phyloP scores from a whole-genome alignment of 2,888 invertebrate species.

The Chouioia cunea region DNA sequence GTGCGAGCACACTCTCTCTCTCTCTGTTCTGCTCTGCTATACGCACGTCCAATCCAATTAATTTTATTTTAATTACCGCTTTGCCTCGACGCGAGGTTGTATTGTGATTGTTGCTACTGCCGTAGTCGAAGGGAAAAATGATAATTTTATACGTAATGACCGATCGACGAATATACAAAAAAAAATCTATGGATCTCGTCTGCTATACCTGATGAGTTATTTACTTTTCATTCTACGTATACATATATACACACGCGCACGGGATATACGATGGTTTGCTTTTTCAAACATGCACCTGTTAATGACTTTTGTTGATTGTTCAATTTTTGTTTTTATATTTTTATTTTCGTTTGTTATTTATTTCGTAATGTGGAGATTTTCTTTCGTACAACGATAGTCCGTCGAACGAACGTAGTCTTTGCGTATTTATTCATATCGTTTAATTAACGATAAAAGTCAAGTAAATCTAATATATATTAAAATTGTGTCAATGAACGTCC shows the following conservation, averaged over 20 bases:
- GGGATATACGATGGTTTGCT: neutral
- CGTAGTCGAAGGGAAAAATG: conserved; percentile 14
- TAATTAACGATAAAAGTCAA: too few species aligned
- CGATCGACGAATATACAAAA: too few species aligned
- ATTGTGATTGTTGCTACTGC: conserved; percentile 58
- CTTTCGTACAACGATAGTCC: too few species aligned
- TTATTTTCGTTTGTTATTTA: neutral
- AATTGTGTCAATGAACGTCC: too few species aligned
- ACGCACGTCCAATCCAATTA: conserved; percentile 58
- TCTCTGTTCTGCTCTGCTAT: neutral
- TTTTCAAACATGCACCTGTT: too few species aligned
- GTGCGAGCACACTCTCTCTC: neutral
- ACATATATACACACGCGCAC: neutral
- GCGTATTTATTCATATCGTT: too few species aligned
- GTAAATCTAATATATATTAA: too few species aligned
- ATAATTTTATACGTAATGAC: neutral
- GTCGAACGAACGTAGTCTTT: too few species aligned
- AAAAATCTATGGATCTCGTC: conserved; percentile 8
- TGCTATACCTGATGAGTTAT: neutral
- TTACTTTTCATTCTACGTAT: too few species aligned
- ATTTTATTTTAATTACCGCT: conserved; percentile 64
- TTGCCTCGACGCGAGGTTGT: conserved; percentile 52
- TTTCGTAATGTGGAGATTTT: too few species aligned
- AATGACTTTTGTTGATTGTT: too few species aligned
- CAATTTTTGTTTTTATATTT: conserved; percentile 10